These are phyloP conservation scores for Xylocopa sonorina DNA, from an alignment of 1,140 invertebrate genomes.

Conservation along the genomic window DNA sequence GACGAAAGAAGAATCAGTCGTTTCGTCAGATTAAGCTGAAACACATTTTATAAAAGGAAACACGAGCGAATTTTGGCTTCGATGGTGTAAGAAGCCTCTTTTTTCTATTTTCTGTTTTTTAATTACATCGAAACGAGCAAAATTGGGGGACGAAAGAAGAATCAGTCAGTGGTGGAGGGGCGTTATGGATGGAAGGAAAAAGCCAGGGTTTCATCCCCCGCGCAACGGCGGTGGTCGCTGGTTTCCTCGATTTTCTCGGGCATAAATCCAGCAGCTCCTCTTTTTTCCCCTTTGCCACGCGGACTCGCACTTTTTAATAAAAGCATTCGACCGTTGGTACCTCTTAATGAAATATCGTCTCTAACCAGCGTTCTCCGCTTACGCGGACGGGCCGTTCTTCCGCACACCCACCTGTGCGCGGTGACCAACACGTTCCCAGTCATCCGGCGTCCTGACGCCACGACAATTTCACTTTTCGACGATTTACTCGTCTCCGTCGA, in stretches of 20 bases:
- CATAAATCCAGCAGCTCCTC: conserved; percentile 64
- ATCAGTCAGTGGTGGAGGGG: background rate
- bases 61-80: too few species aligned
- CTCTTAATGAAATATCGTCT: conserved; percentile 49
- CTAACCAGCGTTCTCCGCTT: background rate
- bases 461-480: too few species aligned
- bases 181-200: background rate
- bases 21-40: too few species aligned
- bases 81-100: too few species aligned
- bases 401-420: conserved; percentile 2
- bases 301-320: conserved; percentile 44
- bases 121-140: too few species aligned
- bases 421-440: background rate
- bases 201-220: background rate
- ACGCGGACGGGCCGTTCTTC: background rate
- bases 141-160: too few species aligned
- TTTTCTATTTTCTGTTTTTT: too few species aligned
- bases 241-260: conserved; percentile 46
- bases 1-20: background rate
- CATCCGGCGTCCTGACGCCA: background rate
- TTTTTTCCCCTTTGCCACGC: conserved; percentile 21
- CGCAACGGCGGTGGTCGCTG: background rate
- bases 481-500: too few species aligned
- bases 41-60: too few species aligned
- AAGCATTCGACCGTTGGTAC: conserved; percentile 13